Evolutionary conservation across 2,113 vertebrate genomes (phyloP), one percentile per base, ranked within the genome.

Genomic region (Bombycilla garrulus): DNA sequence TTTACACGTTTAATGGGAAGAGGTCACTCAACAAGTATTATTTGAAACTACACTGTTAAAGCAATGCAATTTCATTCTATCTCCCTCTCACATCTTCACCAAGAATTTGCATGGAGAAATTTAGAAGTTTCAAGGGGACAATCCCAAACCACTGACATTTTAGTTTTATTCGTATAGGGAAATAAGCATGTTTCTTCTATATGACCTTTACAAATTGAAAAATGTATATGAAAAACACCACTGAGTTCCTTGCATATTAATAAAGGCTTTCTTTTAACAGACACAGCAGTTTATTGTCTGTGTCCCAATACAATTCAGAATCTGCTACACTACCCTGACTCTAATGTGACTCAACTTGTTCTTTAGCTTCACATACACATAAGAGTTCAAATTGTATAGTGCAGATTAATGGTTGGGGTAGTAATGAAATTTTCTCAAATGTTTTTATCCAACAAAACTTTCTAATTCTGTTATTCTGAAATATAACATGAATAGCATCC

Each of bases 51-150:
- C 23, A 36, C 13, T 25, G 15, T 57, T 31, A 91, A 92, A 93
- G 5, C 14, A 78, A 53, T 29, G 13, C 60, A 6, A 53, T 58
- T 86, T 86, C 21, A 33, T 85, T 54, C 16, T 50, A 12, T 7
- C 2, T 50, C 11, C 4, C 5, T 67, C 29, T 67, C 2, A 0
- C 12, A 3, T 2, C 5, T 60, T 23, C 28, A 36, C 22, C 48
- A 62, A 29, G 16, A 79, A 54, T 58, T 90, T 45, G 0, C 11
- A 79, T 62, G 19, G 13, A 57, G 47, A 82, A 64, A 4, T 57
- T 25, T 38, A 47, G 8, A 7, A 44, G 2, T 79, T 93, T 79
- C 69, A 73, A 28, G 40, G 23, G 18, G 14, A 71, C 19, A 74
- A 0, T 6, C 36, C 8, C 71, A 85, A 81, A 84, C 1, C 9